Base-by-base conservation (phyloP, 2,888 invertebrate species). In the Eupithecia pulchellata region DNA sequence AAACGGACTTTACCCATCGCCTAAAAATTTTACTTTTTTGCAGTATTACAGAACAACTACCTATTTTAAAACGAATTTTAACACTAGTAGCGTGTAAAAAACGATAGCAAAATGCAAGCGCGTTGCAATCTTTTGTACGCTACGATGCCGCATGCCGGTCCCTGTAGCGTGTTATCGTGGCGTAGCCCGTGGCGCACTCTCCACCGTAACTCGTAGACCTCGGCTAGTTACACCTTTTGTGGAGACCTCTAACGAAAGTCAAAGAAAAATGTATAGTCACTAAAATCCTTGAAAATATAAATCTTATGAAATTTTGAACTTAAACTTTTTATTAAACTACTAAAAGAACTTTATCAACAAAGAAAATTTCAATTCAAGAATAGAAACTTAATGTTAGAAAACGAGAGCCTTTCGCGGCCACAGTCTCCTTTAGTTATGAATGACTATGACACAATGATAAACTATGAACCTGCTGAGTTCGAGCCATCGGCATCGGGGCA, bases 401-500 rank as follows among this genome's bases (percentile, higher is more conserved):
- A 4, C 0, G 27, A n/a, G 17, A n/a, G 1, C 4, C n/a, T n/a
- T 17, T 60, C n/a, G 8, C 11, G 3, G 9, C 58, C 29, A 0
- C 57, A 29, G 14, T 32, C 14, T 25, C 55, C 5, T 20, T 2
- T 64, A 25, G 34, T 32, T 32, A 32, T 2, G n/a, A 30, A 29
- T 2, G 14, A 14, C 57, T 42, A 47, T 47, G 11, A 20, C n/a
- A n/a, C n/a, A n/a, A n/a, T n/a, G n/a, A 30, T 57, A 6, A 27
- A 14, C 57, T 42, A 47, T 47, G 11, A 20, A 20, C 47, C 20
- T 20, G 20, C 29, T 64, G 36, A 72, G 64, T 52, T 42, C 57
- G 39, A 47, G n/a, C n/a, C 29, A 63, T n/a, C n/a, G n/a, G n/a
- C 72, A 13, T n/a, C 32, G 29, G 8, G 34, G 11, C 60, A 72